phyloP scores from a whole-genome alignment of 2,797 vertebrate genomes.

The Melanotaenia parkinsoni region DNA sequence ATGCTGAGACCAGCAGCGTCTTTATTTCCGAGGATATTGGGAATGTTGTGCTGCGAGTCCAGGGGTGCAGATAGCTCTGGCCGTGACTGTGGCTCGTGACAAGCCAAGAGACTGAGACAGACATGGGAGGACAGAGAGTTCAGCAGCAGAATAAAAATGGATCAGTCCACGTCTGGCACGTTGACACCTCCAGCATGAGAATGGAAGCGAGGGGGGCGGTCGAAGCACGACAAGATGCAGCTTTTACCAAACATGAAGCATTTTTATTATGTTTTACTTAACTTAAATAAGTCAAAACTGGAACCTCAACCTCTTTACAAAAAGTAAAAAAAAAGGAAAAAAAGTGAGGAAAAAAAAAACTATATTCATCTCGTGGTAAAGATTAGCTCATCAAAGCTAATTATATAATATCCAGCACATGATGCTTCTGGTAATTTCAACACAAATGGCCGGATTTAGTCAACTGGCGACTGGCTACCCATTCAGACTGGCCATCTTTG shows the following conservation, averaged over 20 bases:
- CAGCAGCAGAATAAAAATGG: conserved; percentile 55
- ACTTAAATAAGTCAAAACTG: neutral
- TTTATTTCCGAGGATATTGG: too few species aligned
- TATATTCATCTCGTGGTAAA: conserved; percentile 27
- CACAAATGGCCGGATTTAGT: conserved; percentile 43
- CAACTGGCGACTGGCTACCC: neutral
- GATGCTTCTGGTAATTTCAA: conserved; percentile 53
- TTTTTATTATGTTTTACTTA: conserved; percentile 15
- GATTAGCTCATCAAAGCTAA: conserved; percentile 58
- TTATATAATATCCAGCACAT: conserved; percentile 56
- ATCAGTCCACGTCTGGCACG: conserved; percentile 43
- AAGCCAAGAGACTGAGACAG: conserved; percentile 50
- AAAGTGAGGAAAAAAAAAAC: too few species aligned
- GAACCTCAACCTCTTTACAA: neutral
- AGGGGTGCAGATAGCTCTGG: too few species aligned
- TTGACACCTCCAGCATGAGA: conserved; percentile 54
- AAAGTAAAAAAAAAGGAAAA: too few species aligned
- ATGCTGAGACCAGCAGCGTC: too few species aligned
- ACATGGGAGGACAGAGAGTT: conserved; percentile 39
- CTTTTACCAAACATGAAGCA: conserved; percentile 23
- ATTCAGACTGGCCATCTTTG: too few species aligned
- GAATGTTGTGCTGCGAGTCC: too few species aligned
- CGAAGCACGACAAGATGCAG: conserved; percentile 17
- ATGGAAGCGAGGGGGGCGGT: conserved; percentile 44
- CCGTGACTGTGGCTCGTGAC: conserved; percentile 21